Percentiles rank a stretch among this genome's conserved stretches.
Conservation (phyloP, 2,113 vertebrate genomes). For the Chrysemys picta region DNA sequence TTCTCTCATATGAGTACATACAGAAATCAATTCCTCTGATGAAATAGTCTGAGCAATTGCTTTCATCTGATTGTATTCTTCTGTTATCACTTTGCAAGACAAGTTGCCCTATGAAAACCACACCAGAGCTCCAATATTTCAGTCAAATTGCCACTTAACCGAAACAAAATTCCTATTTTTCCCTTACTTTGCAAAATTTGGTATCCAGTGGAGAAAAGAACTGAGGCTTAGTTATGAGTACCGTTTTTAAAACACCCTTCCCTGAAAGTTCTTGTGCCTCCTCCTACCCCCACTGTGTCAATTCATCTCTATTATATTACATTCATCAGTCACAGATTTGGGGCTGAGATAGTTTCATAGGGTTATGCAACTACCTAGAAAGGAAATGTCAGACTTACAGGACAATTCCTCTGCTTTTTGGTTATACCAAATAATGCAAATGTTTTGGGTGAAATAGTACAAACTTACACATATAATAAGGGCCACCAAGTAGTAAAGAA, state of each 20-base stretch:
- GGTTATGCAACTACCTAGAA: not conserved
- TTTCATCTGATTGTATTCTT: not conserved
- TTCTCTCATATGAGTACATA: not conserved
- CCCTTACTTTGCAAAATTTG: not conserved
- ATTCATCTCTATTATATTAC: not conserved
- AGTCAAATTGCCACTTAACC: not conserved
- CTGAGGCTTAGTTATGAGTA: not conserved
- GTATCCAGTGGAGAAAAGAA: not conserved
- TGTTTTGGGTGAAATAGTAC: not conserved
- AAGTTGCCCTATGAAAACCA: not conserved
- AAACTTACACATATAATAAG: not conserved
- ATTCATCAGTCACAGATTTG: not conserved
- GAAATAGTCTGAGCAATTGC: conserved; percentile 10
- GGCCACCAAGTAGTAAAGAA: not conserved
- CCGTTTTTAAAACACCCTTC: not conserved
- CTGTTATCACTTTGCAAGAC: not conserved
- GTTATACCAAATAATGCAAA: not conserved
- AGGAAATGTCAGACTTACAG: not conserved
- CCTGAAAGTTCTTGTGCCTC: not conserved
- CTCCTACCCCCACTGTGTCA: not conserved
- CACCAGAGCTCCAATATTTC: not conserved
- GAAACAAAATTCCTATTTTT: not conserved
- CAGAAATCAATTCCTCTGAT: not conserved
- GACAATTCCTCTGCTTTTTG: not conserved
- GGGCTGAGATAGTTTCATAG: not conserved